Base-by-base conservation (phyloP, 2,797 vertebrate genomes). In the Caiman crocodilus region DNA sequence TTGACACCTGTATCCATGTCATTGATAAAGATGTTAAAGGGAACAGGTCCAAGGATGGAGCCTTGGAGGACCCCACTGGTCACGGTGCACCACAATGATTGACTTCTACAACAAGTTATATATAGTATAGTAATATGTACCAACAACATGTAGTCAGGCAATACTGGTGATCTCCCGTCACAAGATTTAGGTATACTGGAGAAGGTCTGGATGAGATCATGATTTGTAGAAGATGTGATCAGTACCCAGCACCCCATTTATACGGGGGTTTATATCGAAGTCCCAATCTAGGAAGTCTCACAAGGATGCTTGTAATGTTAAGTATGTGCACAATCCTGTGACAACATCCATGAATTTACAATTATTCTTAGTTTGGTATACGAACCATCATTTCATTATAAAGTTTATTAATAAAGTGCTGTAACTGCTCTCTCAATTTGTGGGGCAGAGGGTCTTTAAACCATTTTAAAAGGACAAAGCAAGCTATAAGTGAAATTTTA, bases 251-350 rank as follows among this genome's bases (percentile, higher is more conserved):
- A 25, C 76, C 17, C 13, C 13, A 7, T 0, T n/a, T 67, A 4
- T 8, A n/a, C 69, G n/a, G n/a, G n/a, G n/a, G n/a, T n/a, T n/a
- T n/a, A 42, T 42, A 56, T n/a, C n/a, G 26, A 58, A 73, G 73
- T 10, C 13, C 50, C 16, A 32, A 50, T 14, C 58, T 2, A 4
- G 1, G 1, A 16, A 58, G 23, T 75, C 69, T 59, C 55, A 20
- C 14, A 15, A 42, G 42, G 42, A 42, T 42, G 42, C 42, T 42
- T 1, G 0, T 8, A 10, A 35, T 35, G 67, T 56, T 32, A 55
- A 84, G 32, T 59, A 13, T 61, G 71, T 73, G 8, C 32, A 64
- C 4, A 85, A n/a, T 28, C 0, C 0, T 1, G 2, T 3, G 1
- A 42, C 42, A 42, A 42, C 42, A 26, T 83, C 78, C 3, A 0